These are phyloP conservation scores for Halictus quadricinctus DNA, from an alignment of 2,888 invertebrate species.

Conservation along the genomic window DNA sequence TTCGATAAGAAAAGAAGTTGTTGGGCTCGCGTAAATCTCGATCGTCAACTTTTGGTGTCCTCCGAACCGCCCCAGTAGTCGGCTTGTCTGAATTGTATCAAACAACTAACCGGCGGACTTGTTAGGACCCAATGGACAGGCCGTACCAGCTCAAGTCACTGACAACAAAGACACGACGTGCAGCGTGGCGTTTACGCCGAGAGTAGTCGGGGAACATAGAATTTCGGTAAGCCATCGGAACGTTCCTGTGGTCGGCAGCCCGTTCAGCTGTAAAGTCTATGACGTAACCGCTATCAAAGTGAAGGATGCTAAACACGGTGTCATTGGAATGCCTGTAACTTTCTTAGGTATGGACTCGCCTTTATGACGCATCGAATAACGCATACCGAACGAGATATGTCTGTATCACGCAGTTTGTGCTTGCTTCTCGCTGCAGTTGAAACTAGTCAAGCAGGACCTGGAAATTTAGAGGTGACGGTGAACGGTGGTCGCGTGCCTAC, in stretches of 20 bases:
- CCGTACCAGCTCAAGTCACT: conserved; percentile 94
- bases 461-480: conserved; percentile 98
- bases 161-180: conserved; percentile 92
- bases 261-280: conserved; percentile 97
- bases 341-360: conserved; percentile 87
- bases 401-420: background rate
- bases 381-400: background rate
- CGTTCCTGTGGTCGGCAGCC: conserved; percentile 93
- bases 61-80: conserved; percentile 70
- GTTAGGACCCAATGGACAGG: conserved; percentile 95
- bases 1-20: conserved; percentile 26
- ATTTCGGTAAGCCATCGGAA: conserved; percentile 93
- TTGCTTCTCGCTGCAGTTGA: conserved; percentile 87
- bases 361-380: background rate
- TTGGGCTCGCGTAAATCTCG: conserved; percentile 49
- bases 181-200: conserved; percentile 95
- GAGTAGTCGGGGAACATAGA: conserved; percentile 95
- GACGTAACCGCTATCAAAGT: conserved; percentile 97
- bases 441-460: conserved; percentile 98
- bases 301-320: conserved; percentile 93
- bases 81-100: conserved; percentile 77
- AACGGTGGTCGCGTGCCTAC: conserved; percentile 98
- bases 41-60: conserved; percentile 61
- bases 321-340: conserved; percentile 95
- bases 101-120: conserved; percentile 81